Percentiles rank a stretch among this genome's conserved stretches.
Conservation (phyloP, 1,140 invertebrate species). For the Cryptotermes secundus region DNA sequence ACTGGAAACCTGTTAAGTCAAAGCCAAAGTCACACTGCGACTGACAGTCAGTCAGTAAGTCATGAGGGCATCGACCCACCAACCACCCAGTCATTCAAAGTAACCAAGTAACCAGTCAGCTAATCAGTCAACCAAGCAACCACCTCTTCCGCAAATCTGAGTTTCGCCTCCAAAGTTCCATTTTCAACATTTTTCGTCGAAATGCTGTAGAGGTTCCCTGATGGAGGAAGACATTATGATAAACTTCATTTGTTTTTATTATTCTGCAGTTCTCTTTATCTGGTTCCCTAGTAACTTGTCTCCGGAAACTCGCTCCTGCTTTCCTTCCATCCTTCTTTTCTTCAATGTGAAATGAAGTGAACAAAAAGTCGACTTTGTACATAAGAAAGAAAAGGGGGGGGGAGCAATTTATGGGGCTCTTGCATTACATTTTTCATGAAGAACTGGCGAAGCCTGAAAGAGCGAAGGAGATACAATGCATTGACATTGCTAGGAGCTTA, state of each 20-base stretch:
- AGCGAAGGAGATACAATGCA: not conserved
- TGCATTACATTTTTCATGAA: constrained; percentile 1
- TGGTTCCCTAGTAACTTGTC: not conserved
- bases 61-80: too few relatives aligned
- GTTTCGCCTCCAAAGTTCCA: not conserved
- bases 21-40: too few relatives aligned
- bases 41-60: too few relatives aligned
- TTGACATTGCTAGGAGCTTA: not conserved
- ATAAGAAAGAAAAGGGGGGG: not conserved
- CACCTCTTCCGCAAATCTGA: too few relatives aligned
- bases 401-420: not conserved
- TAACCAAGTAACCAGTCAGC: too few relatives aligned
- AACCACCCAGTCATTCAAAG: too few relatives aligned
- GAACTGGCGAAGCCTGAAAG: constrained; percentile 5
- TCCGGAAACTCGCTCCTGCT: not conserved
- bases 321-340: not conserved
- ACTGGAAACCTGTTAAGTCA: too few relatives aligned
- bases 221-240: constrained; percentile 22
- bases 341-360: constrained; percentile 19
- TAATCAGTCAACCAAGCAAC: too few relatives aligned
- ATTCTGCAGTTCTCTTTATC: not conserved
- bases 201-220: not conserved
- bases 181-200: not conserved
- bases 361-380: not conserved
- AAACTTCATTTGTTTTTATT: constrained; percentile 30